Conservation (phyloP, 2,797 vertebrate species). For the Sebastolobus alascanus region DNA sequence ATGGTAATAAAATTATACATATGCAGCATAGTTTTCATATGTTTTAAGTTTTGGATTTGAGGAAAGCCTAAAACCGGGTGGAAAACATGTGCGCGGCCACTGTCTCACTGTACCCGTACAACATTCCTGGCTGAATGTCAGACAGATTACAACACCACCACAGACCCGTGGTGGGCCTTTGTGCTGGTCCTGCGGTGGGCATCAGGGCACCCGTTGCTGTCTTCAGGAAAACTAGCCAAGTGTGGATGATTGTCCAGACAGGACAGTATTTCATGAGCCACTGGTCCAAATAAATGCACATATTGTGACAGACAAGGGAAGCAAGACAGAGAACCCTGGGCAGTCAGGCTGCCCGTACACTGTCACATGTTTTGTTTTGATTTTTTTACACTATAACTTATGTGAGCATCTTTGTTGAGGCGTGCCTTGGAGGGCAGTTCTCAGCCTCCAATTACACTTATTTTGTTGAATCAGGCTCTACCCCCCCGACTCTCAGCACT, state of each 20-base stretch:
- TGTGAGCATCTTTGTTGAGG: background rate
- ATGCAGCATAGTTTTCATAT: background rate
- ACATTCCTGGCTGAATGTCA: background rate
- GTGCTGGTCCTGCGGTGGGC: slow-evolving; percentile 7
- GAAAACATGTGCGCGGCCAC: background rate
- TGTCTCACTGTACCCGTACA: background rate
- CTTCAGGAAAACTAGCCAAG: slow-evolving; percentile 52
- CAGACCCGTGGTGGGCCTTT: slow-evolving; percentile 8
- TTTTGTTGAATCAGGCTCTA: background rate
- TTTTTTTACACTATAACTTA: background rate
- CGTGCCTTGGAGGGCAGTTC: fast-evolving
- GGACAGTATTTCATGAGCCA: background rate
- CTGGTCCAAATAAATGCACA: background rate
- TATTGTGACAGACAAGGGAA: background rate
- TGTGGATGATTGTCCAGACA: slow-evolving; percentile 32
- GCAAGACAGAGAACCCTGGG: background rate
- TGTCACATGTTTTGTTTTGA: fast-evolving
- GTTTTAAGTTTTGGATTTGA: background rate
- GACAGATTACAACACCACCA: slow-evolving; percentile 1
- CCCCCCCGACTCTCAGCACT: background rate
- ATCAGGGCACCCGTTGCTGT: slow-evolving; percentile 25
- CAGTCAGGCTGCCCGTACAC: background rate
- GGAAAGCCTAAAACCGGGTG: background rate
- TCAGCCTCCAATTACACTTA: background rate
- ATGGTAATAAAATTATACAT: background rate